These are phyloP conservation scores for Artemia franciscana DNA, from an alignment of 1,140 invertebrate genomes.

Conservation along the genomic window DNA sequence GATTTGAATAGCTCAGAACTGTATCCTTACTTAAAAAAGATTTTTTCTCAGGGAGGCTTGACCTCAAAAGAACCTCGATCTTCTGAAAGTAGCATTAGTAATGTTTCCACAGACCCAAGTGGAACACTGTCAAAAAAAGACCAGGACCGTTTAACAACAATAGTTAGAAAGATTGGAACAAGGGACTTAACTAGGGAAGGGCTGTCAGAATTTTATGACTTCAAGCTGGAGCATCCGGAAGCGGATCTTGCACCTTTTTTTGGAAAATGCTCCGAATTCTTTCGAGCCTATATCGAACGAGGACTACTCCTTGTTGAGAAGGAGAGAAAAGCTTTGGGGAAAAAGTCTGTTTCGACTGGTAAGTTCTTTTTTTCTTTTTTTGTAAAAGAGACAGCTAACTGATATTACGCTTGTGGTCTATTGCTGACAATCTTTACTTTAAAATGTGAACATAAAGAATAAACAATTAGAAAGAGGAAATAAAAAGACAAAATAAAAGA, in stretches of 20 bases:
- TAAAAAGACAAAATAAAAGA: too few relatives aligned
- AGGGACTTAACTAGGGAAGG: slow-evolving; percentile 42
- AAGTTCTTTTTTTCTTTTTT: background rate
- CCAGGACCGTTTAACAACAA: slow-evolving; percentile 62
- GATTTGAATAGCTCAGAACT: slow-evolving; percentile 41
- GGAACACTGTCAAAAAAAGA: slow-evolving; percentile 38
- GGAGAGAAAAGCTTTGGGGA: slow-evolving; percentile 16
- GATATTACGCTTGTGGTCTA: too few relatives aligned
- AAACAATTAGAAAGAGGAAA: too few relatives aligned
- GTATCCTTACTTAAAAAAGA: slow-evolving; percentile 47
- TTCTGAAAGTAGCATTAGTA: background rate
- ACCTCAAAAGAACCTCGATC: background rate
- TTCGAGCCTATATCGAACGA: slow-evolving; percentile 73
- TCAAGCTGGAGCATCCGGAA: slow-evolving; percentile 66
- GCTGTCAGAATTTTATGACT: slow-evolving; percentile 62
- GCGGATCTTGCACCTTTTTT: slow-evolving; percentile 76
- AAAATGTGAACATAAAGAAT: too few relatives aligned
- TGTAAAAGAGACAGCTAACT: too few relatives aligned
- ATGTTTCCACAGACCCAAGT: background rate
- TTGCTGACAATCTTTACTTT: too few relatives aligned
- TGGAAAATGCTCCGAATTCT: slow-evolving; percentile 63
- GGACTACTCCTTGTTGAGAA: slow-evolving; percentile 54
- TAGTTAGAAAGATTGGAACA: slow-evolving; percentile 74
- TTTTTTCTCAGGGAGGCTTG: slow-evolving; percentile 22
- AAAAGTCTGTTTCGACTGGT: background rate